Percentiles rank a stretch among this genome's conserved stretches.
Conservation (phyloP, 64 coral and sea anemone genomes). For the Actinia equina region DNA sequence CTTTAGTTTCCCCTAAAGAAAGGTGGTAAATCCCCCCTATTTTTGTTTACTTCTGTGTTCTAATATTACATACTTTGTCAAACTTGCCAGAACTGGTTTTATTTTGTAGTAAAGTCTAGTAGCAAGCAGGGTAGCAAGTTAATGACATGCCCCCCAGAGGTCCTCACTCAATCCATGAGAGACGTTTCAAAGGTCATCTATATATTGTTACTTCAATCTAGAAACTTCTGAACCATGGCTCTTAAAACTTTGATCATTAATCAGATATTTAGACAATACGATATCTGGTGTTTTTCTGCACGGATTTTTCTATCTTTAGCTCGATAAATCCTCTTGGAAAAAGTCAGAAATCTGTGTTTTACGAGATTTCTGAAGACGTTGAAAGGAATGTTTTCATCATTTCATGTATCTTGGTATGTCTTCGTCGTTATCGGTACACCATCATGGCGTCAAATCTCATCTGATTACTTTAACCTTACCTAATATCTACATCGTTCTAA, state of each 20-base stretch:
- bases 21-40: neutral
- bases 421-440: too few relatives aligned
- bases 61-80: neutral
- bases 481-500: too few relatives aligned
- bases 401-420: too few relatives aligned
- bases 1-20: neutral
- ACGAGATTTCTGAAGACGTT: neutral
- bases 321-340: too few relatives aligned
- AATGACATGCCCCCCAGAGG: neutral
- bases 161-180: neutral
- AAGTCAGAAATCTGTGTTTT: neutral
- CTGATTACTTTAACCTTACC: too few relatives aligned
- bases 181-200: slow-evolving; percentile 2
- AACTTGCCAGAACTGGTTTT: neutral
- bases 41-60: neutral
- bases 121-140: neutral
- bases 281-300: neutral
- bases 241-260: neutral
- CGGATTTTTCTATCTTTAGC: neutral
- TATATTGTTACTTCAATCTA: neutral
- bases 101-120: neutral
- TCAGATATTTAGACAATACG: neutral
- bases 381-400: too few relatives aligned
- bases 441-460: too few relatives aligned
- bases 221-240: neutral